Evolutionary conservation across 2,113 vertebrate genomes (phyloP), one percentile per base, ranked within the genome.

Genomic region (Fulmarus glacialis): DNA sequence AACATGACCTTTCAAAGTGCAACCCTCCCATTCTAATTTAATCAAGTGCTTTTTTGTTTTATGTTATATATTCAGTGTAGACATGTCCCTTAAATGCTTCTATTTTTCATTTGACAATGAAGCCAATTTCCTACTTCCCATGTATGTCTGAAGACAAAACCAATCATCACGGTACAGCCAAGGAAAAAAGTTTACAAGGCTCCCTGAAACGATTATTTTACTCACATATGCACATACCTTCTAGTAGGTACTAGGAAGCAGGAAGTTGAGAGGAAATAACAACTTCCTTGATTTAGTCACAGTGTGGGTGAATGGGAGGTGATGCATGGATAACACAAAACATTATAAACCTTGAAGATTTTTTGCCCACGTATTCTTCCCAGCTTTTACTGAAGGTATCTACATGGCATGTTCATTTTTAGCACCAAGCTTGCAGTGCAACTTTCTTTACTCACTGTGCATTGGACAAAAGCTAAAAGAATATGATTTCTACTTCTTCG

Each of bases 41-140:
- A 86, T 63, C 68, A 43, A 86, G 16, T 42, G 6, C 2, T 43
- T 78, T 93, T 72, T 34, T 64, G 22, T 26, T 55, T 17, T 72
- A 70, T 16, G 34, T 53, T 71, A 75, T 9, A 73, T n/a, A 78
- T 79, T 78, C 48, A 38, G 29, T 15, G 16, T 47, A 87, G 71
- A 74, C 13, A 59, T 34, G 17, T 43, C 40, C n/a, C 66, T 97
- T 90, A 97, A 82, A 84, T 82, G 8, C 11, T 82, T 87, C 36
- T 78, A 48, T 36, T 97, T 96, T 96, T 83, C 78, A 94, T 63
- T 74, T 60, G 36, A 93, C 9, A 91, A 72, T 42, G 8, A 96
- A 96, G 52, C 29, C 9, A 89, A 63, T 90, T 93, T 93, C 42
- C 58, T 77, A 48, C 50, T 95, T 87, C 47, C 15, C 23, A 87